Conservation (phyloP, 2,888 invertebrate genomes). For the Xestia rhomboidea region DNA sequence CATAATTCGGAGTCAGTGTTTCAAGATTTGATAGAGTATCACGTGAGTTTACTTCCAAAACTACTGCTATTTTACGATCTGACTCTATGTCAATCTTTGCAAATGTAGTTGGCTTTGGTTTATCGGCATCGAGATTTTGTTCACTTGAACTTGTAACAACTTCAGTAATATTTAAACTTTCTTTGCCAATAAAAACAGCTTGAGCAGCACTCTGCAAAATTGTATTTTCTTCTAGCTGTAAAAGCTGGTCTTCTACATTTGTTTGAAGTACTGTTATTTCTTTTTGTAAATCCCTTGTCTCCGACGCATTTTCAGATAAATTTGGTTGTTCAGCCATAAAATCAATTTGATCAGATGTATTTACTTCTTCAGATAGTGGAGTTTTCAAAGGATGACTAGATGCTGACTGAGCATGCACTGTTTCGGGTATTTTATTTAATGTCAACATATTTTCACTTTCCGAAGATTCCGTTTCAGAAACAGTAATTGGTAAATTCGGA, state of each 20-base stretch:
- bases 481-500: slow-evolving; percentile 91
- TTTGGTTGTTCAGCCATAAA: slow-evolving; percentile 70
- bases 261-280: slow-evolving; percentile 84
- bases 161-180: slow-evolving; percentile 92
- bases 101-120: slow-evolving; percentile 81
- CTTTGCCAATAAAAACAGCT: slow-evolving; percentile 89
- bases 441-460: slow-evolving; percentile 92
- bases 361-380: slow-evolving; percentile 84
- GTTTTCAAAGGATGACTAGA: slow-evolving; percentile 84
- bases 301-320: slow-evolving; percentile 75
- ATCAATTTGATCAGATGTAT: slow-evolving; percentile 83
- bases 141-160: slow-evolving; percentile 88
- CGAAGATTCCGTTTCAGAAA: slow-evolving; percentile 91
- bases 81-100: slow-evolving; percentile 89
- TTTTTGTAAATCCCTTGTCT: slow-evolving; percentile 81
- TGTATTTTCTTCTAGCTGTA: slow-evolving; percentile 89
- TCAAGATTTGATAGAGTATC: slow-evolving; percentile 77
- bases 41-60: slow-evolving; percentile 85
- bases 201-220: slow-evolving; percentile 89
- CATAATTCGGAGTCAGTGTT: slow-evolving; percentile 71
- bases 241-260: slow-evolving; percentile 88
- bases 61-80: slow-evolving; percentile 88
- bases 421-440: slow-evolving; percentile 74
- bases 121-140: slow-evolving; percentile 81
- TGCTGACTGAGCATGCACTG: slow-evolving; percentile 72